These are phyloP conservation scores for Crotalus viridis DNA, from an alignment of 2,113 vertebrate genomes.

Conservation along the genomic window DNA sequence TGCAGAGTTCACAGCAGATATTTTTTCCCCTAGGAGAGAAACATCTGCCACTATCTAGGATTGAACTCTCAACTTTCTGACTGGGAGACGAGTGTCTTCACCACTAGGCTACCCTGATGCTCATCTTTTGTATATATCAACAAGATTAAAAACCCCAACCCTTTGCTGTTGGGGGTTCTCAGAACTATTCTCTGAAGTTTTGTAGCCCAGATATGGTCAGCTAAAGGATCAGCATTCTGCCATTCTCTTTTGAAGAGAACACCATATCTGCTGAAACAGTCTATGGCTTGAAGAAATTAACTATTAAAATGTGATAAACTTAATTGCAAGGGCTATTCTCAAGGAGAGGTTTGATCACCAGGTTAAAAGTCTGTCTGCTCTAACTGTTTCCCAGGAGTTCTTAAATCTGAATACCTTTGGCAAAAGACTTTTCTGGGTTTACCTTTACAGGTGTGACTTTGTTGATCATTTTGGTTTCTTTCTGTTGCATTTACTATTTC, in stretches of 20 bases:
- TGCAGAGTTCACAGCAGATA: background rate
- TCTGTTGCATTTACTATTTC: constrained; percentile 65
- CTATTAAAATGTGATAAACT: background rate
- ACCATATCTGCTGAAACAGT: background rate
- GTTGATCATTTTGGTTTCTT: constrained; percentile 71
- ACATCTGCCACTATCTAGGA: background rate
- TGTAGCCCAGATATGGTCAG: background rate
- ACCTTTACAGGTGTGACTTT: constrained; percentile 82
- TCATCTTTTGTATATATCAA: background rate
- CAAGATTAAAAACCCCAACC: background rate
- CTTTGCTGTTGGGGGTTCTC: background rate
- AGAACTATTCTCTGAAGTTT: background rate
- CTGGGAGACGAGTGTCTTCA: background rate
- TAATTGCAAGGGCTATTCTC: constrained; percentile 16
- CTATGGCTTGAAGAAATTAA: background rate
- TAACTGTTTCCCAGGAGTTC: background rate
- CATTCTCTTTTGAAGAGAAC: constrained; percentile 5
- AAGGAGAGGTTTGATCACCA: constrained; percentile 21
- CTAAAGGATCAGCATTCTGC: background rate
- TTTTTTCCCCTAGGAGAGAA: background rate
- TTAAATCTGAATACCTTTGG: background rate
- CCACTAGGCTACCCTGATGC: no score
- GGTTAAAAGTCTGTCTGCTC: background rate
- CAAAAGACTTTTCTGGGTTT: constrained; percentile 34
- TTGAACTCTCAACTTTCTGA: background rate